Evolutionary conservation across 2,113 vertebrate species (phyloP).

Genomic region (Corythaixoides concolor): DNA sequence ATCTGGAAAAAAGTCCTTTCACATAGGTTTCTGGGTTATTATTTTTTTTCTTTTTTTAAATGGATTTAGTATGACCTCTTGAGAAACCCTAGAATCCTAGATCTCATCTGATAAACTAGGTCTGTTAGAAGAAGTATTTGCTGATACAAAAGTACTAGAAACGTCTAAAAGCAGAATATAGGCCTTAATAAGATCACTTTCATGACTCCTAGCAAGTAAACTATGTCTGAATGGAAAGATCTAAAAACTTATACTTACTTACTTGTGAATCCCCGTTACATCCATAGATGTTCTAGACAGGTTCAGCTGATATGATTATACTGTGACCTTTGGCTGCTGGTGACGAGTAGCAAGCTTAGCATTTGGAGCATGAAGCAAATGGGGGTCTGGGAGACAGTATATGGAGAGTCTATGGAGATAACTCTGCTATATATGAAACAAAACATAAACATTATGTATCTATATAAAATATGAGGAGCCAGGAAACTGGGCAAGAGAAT

Average conservation of each 20-base stretch:
- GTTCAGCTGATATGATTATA: not conserved
- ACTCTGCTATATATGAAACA: not conserved
- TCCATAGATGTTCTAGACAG: not conserved
- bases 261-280: not conserved
- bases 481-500: not conserved
- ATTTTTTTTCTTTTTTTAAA: not conserved
- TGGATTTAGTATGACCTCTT: not conserved
- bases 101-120: not conserved
- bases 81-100: not conserved
- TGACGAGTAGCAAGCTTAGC: not conserved
- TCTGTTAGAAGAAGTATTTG: not conserved
- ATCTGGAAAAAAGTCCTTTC: not conserved
- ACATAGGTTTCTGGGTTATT: not conserved
- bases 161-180: not conserved
- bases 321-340: not conserved
- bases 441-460: not conserved
- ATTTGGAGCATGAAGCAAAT: not conserved
- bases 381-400: not conserved
- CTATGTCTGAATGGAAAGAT: not conserved
- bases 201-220: not conserved
- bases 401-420: not conserved
- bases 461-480: not conserved
- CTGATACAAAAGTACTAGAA: not conserved
- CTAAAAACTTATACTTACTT: not conserved
- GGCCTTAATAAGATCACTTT: not conserved